Conservation (phyloP, 2,888 invertebrate genomes). For the Erebia aethiops region DNA sequence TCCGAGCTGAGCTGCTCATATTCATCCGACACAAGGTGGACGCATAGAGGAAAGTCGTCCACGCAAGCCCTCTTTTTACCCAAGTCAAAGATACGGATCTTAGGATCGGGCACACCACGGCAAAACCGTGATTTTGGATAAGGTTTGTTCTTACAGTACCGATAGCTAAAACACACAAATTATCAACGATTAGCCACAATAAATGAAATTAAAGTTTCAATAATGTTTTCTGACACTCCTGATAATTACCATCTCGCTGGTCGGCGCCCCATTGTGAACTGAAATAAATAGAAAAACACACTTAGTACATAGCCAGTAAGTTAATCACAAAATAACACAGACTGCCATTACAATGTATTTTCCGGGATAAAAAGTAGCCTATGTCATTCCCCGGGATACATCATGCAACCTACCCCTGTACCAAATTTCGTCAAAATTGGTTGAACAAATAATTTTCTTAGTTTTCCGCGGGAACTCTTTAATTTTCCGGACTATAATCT, state of each 20-base stretch:
- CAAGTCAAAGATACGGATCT: constrained; percentile 99
- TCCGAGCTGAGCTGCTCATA: constrained; percentile 99
- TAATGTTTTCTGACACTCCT: constrained; percentile 16
- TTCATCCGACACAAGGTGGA: constrained; percentile 99
- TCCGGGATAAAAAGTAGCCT: no score
- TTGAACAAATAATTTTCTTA: no score
- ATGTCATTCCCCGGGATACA: no score
- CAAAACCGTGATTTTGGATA: constrained; percentile 99
- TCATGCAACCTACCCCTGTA: no score
- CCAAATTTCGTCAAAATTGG: no score
- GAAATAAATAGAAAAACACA: constrained; percentile 68
- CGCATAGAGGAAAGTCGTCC: constrained; percentile 99
- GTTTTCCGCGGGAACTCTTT: no score
- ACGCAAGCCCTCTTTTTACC: constrained; percentile 98
- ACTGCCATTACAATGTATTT: no score
- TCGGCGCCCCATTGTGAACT: constrained; percentile 96
- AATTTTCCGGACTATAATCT: no score
- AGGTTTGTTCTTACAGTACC: constrained; percentile 99
- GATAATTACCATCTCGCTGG: constrained; percentile 97
- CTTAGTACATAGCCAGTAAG: constrained; percentile 50
- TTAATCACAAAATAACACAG: constrained; percentile 40
- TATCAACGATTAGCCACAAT: background rate
- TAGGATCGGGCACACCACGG: constrained; percentile 99
- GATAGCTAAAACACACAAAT: constrained; percentile 88
- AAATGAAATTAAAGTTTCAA: constrained; percentile 59